Percentiles rank a stretch among this genome's conserved stretches.
These are phyloP conservation scores for Balaenoptera acutorostrata DNA, from an alignment of 2,113 vertebrate species.

Conservation along the genomic window DNA sequence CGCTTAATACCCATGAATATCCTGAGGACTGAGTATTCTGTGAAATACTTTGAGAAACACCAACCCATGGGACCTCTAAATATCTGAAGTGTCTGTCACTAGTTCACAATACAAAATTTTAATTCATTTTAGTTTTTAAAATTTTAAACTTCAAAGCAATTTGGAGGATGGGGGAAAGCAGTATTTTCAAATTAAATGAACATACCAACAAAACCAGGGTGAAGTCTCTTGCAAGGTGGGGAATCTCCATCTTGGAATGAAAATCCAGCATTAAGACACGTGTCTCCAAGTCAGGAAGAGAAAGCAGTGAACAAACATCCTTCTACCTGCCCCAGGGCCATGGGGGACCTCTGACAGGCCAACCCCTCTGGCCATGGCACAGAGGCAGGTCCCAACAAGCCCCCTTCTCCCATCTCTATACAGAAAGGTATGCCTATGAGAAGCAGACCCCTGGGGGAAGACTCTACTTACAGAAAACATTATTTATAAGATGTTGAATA, in stretches of 20 bases:
- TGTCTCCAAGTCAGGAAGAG: neutral
- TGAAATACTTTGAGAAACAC: neutral
- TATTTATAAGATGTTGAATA: neutral
- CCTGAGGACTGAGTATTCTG: neutral
- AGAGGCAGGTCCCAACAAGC: neutral
- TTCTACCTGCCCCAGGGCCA: neutral
- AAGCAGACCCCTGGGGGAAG: neutral
- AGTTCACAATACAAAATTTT: neutral
- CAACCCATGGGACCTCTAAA: neutral
- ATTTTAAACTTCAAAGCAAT: neutral
- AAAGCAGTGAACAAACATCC: neutral
- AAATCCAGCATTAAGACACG: neutral
- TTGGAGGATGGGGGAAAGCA: neutral
- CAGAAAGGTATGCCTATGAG: neutral
- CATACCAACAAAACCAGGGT: neutral
- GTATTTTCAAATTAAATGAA: neutral
- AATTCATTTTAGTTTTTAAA: neutral
- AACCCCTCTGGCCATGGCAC: too few relatives aligned
- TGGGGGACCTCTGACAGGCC: neutral
- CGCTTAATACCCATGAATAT: neutral
- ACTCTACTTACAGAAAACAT: neutral
- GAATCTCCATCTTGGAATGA: neutral
- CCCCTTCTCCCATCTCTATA: neutral
- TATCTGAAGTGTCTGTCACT: neutral
- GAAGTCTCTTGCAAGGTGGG: neutral